A percentile compares a stretch with the other conserved stretches of the same genome.
These are phyloP conservation scores for Drosophila bocki DNA, from an alignment of 1,140 invertebrate species.

Conservation along the genomic window DNA sequence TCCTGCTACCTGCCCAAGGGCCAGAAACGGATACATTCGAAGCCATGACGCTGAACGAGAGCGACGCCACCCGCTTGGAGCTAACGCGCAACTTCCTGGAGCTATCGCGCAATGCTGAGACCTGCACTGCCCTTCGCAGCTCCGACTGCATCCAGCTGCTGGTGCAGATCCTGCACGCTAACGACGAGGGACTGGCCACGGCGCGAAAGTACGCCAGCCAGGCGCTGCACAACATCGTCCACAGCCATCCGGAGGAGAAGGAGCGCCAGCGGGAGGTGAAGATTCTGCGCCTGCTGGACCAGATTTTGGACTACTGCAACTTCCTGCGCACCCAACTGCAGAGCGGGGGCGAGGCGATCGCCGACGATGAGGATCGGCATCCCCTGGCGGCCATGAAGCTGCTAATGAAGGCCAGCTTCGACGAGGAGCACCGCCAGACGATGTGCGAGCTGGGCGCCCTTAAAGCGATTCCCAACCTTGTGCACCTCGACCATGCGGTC, in stretches of 20 bases:
- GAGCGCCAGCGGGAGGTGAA: constrained; percentile 93
- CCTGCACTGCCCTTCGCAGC: constrained; percentile 95
- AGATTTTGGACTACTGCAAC: constrained; percentile 90
- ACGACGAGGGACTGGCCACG: constrained; percentile 85
- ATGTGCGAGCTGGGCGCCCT: constrained; percentile 97
- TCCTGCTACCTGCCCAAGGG: constrained; percentile 2
- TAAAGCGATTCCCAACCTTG: constrained; percentile 94
- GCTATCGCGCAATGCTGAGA: constrained; percentile 95
- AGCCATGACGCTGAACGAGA: constrained; percentile 69
- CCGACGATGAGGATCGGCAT: constrained; percentile 91
- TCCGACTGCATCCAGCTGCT: constrained; percentile 96
- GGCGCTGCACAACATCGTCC: constrained; percentile 96
- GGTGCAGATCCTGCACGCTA: constrained; percentile 94
- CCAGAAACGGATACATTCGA: constrained; percentile 14
- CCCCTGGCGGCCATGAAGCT: constrained; percentile 94
- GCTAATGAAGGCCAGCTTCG: constrained; percentile 98
- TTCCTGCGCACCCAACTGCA: constrained; percentile 87
- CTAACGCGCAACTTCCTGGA: constrained; percentile 94
- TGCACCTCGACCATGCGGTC: constrained; percentile 93
- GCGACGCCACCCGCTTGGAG: constrained; percentile 90
- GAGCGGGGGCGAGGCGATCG: constrained; percentile 86
- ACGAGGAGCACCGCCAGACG: constrained; percentile 96
- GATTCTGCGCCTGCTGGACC: constrained; percentile 93
- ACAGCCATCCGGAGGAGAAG: constrained; percentile 95
- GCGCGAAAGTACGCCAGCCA: constrained; percentile 90